Evolutionary conservation across 2,113 vertebrate genomes (phyloP), one percentile per base, ranked within the genome.

Genomic region (Pseudolaguvia tuberculata): DNA sequence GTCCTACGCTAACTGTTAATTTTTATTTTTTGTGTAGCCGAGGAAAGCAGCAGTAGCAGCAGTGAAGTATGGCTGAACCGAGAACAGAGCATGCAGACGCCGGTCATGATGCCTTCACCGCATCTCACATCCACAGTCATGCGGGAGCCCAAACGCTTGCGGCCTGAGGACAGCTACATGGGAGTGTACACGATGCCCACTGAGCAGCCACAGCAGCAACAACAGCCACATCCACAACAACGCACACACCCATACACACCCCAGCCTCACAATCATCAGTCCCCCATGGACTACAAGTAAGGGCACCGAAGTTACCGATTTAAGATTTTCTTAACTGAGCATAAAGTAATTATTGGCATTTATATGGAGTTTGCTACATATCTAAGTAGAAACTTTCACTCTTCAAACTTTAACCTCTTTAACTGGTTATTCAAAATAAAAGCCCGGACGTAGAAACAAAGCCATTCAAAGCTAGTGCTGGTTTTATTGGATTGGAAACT

Each of bases 241-340:
- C 79, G 69, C 55, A 12, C 78, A 39, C 91, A 89, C 79, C 87
- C 86, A 62, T 89, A 88, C 50, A 83, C 81, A 11, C 90, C 88
- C 18, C 90, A 91, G 80, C 69, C 78, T 62, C 81, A 79, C 61
- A 89, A 90, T 70, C 90, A 90, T 86, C 95, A 97, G 85, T 90
- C 94, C 65, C 90, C 95, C 15, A 91, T 99, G 70, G 97, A 98
- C 88, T 99, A 98, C 93, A 99, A 99, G 97, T 99, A 95, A 42
- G 93, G 14, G 21, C 17, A 9, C 13, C 5, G 11, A 91, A 13
- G 3, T 17, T 11, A n/a, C n/a, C n/a, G n/a, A n/a, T 35, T 35
- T 35, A 35, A 35, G 6, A 35, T 35, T 35, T 35, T 4, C 6
- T 35, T 35, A 35, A 35, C 3, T 8, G 17, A 29, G 15, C 1